Conservation (phyloP, 2,113 vertebrate species). For the Cricetomys ansorgei region DNA sequence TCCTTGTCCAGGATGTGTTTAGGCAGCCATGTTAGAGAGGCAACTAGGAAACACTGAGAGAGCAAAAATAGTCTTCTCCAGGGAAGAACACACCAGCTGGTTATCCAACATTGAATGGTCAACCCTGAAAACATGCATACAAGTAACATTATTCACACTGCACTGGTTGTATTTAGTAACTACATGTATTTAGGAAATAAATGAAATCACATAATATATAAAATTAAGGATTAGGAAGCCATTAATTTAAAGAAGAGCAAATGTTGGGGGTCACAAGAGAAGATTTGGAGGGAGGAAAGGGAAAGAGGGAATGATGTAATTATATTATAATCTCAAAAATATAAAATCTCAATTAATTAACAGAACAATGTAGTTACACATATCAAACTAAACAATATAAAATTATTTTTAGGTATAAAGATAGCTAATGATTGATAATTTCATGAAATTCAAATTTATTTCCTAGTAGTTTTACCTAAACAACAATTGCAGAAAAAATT, state of each 20-base stretch:
- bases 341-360: background rate
- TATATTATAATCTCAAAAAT: background rate
- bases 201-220: background rate
- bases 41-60: background rate
- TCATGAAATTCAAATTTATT: conserved; percentile 3
- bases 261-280: background rate
- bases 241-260: background rate
- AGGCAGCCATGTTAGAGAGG: background rate
- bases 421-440: background rate
- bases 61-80: background rate
- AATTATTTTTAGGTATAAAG: background rate
- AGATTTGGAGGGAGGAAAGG: background rate
- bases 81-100: background rate
- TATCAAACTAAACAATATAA: background rate
- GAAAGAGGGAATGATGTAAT: background rate
- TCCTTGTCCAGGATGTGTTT: background rate
- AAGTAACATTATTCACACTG: background rate
- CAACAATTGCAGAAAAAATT: conserved; percentile 3
- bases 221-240: background rate
- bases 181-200: background rate
- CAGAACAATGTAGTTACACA: background rate
- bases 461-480: background rate
- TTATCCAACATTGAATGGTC: background rate
- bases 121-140: background rate
- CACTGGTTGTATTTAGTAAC: background rate